Conservation (phyloP, 2,888 invertebrate genomes). For the Neria commutata region DNA sequence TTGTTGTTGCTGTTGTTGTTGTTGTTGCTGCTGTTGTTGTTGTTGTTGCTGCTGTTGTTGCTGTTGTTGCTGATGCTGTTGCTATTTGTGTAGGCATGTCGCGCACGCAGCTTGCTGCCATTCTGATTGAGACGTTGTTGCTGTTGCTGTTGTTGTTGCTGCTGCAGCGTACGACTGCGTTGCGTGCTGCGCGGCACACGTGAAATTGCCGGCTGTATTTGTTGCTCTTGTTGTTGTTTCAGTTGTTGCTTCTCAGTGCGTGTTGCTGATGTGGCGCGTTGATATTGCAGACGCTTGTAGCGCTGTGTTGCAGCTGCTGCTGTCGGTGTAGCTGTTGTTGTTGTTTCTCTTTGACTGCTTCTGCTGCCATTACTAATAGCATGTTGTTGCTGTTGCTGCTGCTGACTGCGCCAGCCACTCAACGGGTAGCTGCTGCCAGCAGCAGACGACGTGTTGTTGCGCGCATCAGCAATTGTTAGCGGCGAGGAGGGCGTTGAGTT, state of each 20-base stretch:
- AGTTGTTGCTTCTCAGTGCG: conserved; percentile 22
- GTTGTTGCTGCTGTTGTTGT: conserved; percentile 3
- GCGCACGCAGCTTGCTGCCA: conserved; percentile 30
- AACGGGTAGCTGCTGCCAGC: conserved; percentile 30
- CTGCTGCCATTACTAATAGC: conserved; percentile 35
- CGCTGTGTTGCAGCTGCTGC: conserved; percentile 24
- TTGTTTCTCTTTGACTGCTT: conserved; percentile 21
- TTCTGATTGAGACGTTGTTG: conserved; percentile 41
- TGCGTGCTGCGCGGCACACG: conserved; percentile 31
- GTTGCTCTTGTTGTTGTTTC: no score
- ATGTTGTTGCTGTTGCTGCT: conserved; percentile 32
- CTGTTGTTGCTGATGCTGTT: conserved; percentile 1
- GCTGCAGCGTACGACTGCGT: conserved; percentile 28
- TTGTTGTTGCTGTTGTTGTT: conserved; percentile 1
- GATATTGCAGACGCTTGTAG: conserved; percentile 25
- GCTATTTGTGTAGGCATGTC: conserved; percentile 17
- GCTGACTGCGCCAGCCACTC: conserved; percentile 37
- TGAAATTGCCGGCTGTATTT: no score
- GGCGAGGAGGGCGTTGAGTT: conserved; percentile 28
- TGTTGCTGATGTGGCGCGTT: conserved; percentile 30
- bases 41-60: background rate
- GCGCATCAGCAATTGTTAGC: conserved; percentile 20
- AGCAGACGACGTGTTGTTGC: conserved; percentile 32
- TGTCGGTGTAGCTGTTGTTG: conserved; percentile 16
- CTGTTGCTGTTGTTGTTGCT: conserved; percentile 34